Conservation (phyloP, 2,797 vertebrate species). For the Echeneis naucrates region DNA sequence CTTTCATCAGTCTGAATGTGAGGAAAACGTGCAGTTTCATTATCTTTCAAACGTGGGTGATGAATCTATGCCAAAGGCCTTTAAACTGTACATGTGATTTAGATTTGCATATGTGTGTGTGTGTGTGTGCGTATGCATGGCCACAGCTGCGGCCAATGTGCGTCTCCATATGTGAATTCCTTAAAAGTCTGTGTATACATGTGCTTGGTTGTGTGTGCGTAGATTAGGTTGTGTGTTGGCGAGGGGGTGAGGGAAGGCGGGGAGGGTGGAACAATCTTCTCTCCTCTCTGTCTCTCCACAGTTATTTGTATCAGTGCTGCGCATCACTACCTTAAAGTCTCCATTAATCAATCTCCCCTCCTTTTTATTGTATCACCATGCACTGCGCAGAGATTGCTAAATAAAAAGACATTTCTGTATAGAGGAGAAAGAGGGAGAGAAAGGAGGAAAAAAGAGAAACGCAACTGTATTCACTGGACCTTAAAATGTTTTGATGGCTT, state of each 20-base stretch:
- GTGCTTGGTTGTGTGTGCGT: constrained; percentile 26
- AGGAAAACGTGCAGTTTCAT: constrained; percentile 84
- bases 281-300: constrained; percentile 73
- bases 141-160: constrained; percentile 52
- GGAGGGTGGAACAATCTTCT: constrained; percentile 59
- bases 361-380: constrained; percentile 87
- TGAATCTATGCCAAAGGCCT: constrained; percentile 83
- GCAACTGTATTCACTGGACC: constrained; percentile 96
- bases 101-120: constrained; percentile 57
- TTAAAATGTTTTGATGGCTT: constrained; percentile 97
- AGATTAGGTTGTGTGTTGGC: constrained; percentile 2
- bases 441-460: constrained; percentile 78
- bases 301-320: constrained; percentile 85
- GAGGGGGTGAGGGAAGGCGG: constrained; percentile 15
- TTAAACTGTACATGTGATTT: constrained; percentile 78
- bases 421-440: constrained; percentile 42
- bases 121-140: constrained; percentile 32
- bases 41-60: constrained; percentile 83
- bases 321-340: constrained; percentile 89
- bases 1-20: constrained; percentile 84
- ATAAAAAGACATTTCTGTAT: constrained; percentile 90
- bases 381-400: constrained; percentile 87
- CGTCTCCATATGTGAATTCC: constrained; percentile 48
- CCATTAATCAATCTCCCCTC: constrained; percentile 86
- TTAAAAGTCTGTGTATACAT: constrained; percentile 43